Percentiles rank a stretch among this genome's conserved stretches.
phyloP scores from a whole-genome alignment of 2,888 invertebrate species.

The Lamproptera curius region DNA sequence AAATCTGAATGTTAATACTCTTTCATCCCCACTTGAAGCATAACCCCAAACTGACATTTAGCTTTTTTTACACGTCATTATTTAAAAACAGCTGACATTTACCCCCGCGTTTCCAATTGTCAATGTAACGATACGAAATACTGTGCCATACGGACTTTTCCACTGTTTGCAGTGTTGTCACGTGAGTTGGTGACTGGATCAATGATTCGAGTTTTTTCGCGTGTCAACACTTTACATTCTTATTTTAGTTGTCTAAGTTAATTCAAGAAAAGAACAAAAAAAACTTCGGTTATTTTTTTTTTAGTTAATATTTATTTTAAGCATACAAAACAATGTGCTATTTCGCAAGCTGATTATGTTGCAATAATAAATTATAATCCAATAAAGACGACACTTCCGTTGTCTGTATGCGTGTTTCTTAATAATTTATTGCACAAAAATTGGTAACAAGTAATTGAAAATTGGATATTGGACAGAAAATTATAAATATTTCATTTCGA shows the following conservation, averaged over 20 bases:
- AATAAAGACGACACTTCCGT: too few species aligned
- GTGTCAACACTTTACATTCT: conserved; percentile 7
- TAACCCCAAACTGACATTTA: conserved; percentile 15
- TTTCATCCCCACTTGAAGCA: conserved; percentile 23
- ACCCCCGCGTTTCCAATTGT: conserved; percentile 14
- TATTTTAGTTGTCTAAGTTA: conserved; percentile 2
- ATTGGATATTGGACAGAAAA: too few species aligned
- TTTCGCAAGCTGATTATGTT: conserved; percentile 17
- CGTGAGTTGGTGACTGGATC: conserved; percentile 2
- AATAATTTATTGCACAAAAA: too few species aligned
- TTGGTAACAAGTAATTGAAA: too few species aligned
- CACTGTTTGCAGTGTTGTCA: conserved; percentile 10
- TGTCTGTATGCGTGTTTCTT: too few species aligned
- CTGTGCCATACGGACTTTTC: conserved; percentile 18
- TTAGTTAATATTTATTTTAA: conserved; percentile 19
- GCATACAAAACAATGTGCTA: conserved; percentile 11
- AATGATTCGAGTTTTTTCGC: conserved; percentile 2
- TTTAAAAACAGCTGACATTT: conserved; percentile 15
- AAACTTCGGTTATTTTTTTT: conserved; percentile 9
- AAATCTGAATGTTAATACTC: conserved; percentile 34
- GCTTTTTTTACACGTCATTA: conserved; percentile 1
- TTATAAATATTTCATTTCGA: too few species aligned
- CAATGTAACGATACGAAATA: conserved; percentile 10
- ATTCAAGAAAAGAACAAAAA: conserved; percentile 13
- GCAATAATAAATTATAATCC: not conserved